A percentile compares a stretch with the other conserved stretches of the same genome.
Conservation (phyloP, 2,113 vertebrate genomes). For the Erythrolamprus reginae region DNA sequence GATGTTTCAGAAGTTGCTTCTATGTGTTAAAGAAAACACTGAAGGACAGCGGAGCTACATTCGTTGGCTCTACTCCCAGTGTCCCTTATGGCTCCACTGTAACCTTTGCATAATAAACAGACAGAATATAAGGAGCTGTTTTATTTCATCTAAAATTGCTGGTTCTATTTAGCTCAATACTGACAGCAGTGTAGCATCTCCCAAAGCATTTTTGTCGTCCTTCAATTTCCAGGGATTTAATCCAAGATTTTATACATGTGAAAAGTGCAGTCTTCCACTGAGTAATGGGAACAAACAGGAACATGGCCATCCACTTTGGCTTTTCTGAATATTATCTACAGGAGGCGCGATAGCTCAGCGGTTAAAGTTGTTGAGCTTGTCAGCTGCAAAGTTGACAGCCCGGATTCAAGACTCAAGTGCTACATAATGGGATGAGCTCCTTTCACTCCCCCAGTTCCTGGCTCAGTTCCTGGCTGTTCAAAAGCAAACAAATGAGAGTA, state of each 20-base stretch:
- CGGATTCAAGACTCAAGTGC: background rate
- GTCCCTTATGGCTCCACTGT: background rate
- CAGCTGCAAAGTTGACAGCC: background rate
- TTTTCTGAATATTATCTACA: background rate
- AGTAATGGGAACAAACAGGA: background rate
- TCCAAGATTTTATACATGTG: background rate
- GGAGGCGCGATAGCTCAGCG: background rate
- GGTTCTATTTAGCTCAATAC: background rate
- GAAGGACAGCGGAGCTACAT: background rate
- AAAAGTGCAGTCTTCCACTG: background rate
- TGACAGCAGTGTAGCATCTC: background rate
- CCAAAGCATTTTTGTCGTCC: background rate
- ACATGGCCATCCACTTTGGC: constrained; percentile 21
- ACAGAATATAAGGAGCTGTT: background rate
- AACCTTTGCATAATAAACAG: background rate
- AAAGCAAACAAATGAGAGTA: background rate
- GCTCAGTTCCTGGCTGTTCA: background rate
- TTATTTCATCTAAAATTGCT: background rate
- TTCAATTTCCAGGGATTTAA: background rate
- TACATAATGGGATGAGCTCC: background rate
- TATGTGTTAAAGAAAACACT: background rate
- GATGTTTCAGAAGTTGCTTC: background rate
- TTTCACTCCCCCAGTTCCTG: background rate
- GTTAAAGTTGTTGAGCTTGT: background rate
- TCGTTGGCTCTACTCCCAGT: background rate